Evolutionary conservation across 1,140 invertebrate species (phyloP).

Genomic region (Bombus waltoni): DNA sequence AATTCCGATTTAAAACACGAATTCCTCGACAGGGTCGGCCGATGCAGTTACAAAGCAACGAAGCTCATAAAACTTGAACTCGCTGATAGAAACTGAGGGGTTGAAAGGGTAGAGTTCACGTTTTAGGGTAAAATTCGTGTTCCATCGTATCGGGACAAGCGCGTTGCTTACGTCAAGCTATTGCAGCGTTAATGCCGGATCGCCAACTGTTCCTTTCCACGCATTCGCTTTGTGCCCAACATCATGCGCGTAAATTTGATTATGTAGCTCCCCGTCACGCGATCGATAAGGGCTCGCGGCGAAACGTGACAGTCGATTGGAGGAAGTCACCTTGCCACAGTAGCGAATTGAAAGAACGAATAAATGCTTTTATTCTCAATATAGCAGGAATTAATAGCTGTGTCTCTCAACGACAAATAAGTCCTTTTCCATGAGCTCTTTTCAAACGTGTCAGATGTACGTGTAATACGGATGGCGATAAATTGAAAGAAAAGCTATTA

Average conservation of each 20-base stretch:
- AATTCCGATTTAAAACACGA: background rate
- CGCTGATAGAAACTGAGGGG: background rate
- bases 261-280: background rate
- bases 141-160: background rate
- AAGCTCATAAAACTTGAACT: background rate
- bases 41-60: background rate
- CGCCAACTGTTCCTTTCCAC: background rate
- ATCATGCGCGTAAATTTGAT: constrained; percentile 38
- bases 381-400: background rate
- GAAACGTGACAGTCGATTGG: background rate
- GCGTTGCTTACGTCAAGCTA: background rate
- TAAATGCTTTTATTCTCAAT: background rate
- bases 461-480: background rate
- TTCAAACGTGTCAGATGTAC: no score
- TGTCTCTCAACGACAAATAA: no score
- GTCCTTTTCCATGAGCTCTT: no score
- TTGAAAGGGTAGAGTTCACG: no score
- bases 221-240: constrained; percentile 1
- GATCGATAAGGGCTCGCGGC: constrained; percentile 16
- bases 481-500: background rate
- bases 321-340: background rate
- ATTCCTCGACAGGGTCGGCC: background rate
- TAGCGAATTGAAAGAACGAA: background rate
- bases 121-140: background rate
- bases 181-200: background rate